Base-by-base conservation (phyloP, 1,140 invertebrate genomes). In the Neodiprion fabricii region DNA sequence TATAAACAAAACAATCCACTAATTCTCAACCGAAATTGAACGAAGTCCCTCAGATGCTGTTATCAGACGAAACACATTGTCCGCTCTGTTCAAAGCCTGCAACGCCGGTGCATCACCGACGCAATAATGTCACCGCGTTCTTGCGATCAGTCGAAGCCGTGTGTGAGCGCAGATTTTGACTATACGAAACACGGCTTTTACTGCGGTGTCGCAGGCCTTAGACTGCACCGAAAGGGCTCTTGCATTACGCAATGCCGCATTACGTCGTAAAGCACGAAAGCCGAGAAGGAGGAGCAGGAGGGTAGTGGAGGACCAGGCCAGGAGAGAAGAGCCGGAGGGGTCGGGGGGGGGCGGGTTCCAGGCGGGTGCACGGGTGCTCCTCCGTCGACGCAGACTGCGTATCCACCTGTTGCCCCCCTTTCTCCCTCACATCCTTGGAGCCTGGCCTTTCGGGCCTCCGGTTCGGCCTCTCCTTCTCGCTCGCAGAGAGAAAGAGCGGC, bases 351-450 rank as follows among this genome's bases (percentile, higher is more conserved):
- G n/a, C n/a, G 53, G 53, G n/a, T 61, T 61, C 53, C 53, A 61
- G n/a, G 53, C 53, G 53, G 68, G 72, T 76, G 71, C 78, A 78
- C 80, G 77, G 74, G 78, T 76, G 74, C 28, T 61, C 53, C 28
- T 40, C 28, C 53, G 53, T 61, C 11, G n/a, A 61, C 53, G 11
- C 53, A 61, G n/a, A 61, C 53, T 61, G 66, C 72, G 73, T 76
- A 79, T 80, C 81, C 82, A 85, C 84, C 82, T 85, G 83, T 84
- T 85, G 81, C 75, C 79, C 77, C 79, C 75, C 61, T 61, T 61
- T 61, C 53, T 61, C 53, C 53, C 53, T 61, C 53, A 61, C 53
- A 61, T 61, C 53, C 53, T 61, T 17, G 53, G 53, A 61, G 53
- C 11, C 53, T 40, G 11, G 53, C 53, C 53, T 14, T 12, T 40